Percentiles rank a stretch among this genome's conserved stretches.
phyloP scores from a whole-genome alignment of 2,888 invertebrate species.

The Ochropleura plecta region DNA sequence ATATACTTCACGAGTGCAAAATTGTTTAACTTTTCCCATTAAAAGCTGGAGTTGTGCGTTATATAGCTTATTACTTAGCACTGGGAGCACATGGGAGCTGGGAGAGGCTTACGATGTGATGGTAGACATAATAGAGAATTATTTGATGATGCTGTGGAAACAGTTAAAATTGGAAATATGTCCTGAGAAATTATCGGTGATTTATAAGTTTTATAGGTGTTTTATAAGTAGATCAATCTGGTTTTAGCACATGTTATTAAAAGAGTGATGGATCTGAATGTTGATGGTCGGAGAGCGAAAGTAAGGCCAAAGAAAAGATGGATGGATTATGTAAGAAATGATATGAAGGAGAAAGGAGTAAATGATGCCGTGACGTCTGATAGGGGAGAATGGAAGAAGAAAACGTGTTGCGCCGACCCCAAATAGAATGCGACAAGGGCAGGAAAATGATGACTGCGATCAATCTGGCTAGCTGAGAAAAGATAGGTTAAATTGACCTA shows the following conservation, averaged over 20 bases:
- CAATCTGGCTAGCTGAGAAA: not conserved
- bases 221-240: not conserved
- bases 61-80: constrained; percentile 72
- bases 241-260: too few species aligned
- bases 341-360: too few species aligned
- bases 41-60: constrained; percentile 71
- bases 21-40: constrained; percentile 84
- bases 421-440: too few species aligned
- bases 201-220: not conserved
- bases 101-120: constrained; percentile 12
- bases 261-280: too few species aligned
- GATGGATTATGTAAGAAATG: too few species aligned
- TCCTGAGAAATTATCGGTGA: too few species aligned
- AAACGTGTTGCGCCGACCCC: too few species aligned
- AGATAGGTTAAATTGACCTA: not conserved
- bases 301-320: too few species aligned
- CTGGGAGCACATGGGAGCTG: constrained; percentile 23
- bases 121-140: constrained; percentile 12
- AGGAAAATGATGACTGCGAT: not conserved
- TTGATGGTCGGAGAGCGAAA: too few species aligned
- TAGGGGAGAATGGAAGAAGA: too few species aligned
- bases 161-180: not conserved
- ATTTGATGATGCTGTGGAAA: not conserved
- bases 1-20: constrained; percentile 78
- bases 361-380: too few species aligned